Evolutionary conservation across 2,113 vertebrate species (phyloP), one percentile per base, ranked within the genome.

Genomic region (Neogobius melanostomus): DNA sequence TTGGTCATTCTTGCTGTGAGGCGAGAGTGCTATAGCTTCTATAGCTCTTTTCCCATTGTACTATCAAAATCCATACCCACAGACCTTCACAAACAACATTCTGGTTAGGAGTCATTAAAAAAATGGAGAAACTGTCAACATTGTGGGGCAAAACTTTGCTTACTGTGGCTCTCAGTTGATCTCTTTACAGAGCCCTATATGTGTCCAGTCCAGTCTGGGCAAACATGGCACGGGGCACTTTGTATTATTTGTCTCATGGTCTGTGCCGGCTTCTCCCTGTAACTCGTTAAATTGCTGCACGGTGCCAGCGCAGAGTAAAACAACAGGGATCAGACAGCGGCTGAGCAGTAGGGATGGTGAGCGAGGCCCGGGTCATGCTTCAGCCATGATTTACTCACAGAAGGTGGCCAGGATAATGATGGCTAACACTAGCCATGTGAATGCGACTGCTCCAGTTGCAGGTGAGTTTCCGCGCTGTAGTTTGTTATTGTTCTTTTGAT

Each of bases 341-440:
- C 15, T 61, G 64, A 53, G 53, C 63, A 46, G 70, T 44, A 65
- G 76, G 73, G 75, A 54, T 64, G 71, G 63, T 60, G 62, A 60
- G 59, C 68, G 74, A 65, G 71, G 70, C 81, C 68, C 75, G 75
- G 81, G 84, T 81, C 85, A 76, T 63, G 4, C 63, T 76, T 36
- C 28, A 4, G 81, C 82, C 82, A 78, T 80, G 73, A 82, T 71
- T 62, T 57, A 71, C 75, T 85, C 85, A 72, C 85, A 79, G 75
- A 79, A 72, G 84, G 82, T 75, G 70, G 76, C 57, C n/a, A 52
- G 72, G 68, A 74, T 92, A 91, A 91, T 89, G 90, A 91, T 81
- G 85, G 79, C 76, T 80, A 87, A 80, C 81, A 76, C 71, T 16
- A 76, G 67, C 21, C 21, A 21, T 79, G 64, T 80, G 73, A 77